phyloP scores from a whole-genome alignment of 1,140 invertebrate species.

The Drosophila chauvacae region DNA sequence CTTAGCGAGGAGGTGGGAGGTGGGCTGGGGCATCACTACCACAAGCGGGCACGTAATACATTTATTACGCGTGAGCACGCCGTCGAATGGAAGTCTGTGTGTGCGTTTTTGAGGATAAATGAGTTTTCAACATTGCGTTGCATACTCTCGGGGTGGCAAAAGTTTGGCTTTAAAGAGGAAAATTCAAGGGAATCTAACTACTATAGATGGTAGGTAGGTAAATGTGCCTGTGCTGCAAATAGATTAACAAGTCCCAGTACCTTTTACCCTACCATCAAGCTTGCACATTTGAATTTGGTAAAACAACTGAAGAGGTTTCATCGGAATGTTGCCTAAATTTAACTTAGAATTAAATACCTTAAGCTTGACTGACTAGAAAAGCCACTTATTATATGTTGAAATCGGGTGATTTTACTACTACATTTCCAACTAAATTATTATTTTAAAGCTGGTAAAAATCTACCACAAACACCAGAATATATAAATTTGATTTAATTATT shows the following conservation, averaged over 20 bases:
- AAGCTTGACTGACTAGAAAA: not conserved
- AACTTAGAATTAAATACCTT: no score
- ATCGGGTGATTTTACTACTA: not conserved
- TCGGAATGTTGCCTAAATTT: not conserved
- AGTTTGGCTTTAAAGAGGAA: slow-evolving; percentile 49
- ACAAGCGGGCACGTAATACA: slow-evolving; percentile 64
- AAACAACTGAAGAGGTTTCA: no score
- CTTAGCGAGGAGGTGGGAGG: slow-evolving; percentile 2
- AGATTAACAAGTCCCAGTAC: not conserved
- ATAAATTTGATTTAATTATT: slow-evolving; percentile 1
- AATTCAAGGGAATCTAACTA: not conserved
- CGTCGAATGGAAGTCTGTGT: slow-evolving; percentile 19
- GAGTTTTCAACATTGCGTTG: slow-evolving; percentile 65
- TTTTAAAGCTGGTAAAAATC: not conserved
- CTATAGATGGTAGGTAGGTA: not conserved
- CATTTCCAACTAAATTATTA: not conserved
- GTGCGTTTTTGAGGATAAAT: slow-evolving; percentile 45
- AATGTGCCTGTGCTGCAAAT: not conserved
- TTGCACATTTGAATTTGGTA: not conserved
- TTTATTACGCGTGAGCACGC: slow-evolving; percentile 75
- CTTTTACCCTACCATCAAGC: no score
- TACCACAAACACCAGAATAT: not conserved
- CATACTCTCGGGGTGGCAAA: slow-evolving; percentile 62
- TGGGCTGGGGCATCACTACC: slow-evolving; percentile 8
- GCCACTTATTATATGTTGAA: not conserved